phyloP scores from a whole-genome alignment of 2,797 vertebrate genomes.

The Thamnophis elegans region DNA sequence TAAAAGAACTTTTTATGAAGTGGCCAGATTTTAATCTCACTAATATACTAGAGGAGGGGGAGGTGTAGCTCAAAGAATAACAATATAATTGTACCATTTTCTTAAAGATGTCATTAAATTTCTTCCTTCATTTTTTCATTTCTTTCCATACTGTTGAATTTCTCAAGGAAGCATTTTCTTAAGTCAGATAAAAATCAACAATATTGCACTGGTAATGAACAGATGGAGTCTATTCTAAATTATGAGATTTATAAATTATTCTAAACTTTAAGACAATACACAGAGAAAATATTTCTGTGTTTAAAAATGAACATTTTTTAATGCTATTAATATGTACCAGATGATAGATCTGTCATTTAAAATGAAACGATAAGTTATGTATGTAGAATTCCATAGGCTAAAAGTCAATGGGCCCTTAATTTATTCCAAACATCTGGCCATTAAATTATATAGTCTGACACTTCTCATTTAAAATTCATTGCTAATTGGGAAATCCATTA shows the following conservation, averaged over 20 bases:
- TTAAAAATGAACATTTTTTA: neutral
- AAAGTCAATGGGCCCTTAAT: neutral
- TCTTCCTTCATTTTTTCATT: neutral
- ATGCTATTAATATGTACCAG: neutral
- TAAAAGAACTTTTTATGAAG: neutral
- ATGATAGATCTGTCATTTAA: neutral
- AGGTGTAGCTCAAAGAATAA: neutral
- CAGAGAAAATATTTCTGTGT: neutral
- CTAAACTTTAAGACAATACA: neutral
- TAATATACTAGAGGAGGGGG: neutral
- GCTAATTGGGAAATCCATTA: neutral
- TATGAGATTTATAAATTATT: neutral
- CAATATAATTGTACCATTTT: neutral
- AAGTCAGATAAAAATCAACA: neutral
- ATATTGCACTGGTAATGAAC: neutral
- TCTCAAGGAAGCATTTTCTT: neutral
- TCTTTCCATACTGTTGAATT: neutral
- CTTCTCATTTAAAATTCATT: constrained; percentile 8
- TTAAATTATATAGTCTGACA: neutral
- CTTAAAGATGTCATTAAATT: neutral
- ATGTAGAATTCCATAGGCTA: neutral
- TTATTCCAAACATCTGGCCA: neutral
- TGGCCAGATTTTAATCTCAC: neutral
- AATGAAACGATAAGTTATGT: neutral
- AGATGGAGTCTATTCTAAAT: neutral